Percentiles rank a stretch among this genome's conserved stretches.
phyloP scores from a whole-genome alignment of 2,113 vertebrate species.

The Macrotus californicus region DNA sequence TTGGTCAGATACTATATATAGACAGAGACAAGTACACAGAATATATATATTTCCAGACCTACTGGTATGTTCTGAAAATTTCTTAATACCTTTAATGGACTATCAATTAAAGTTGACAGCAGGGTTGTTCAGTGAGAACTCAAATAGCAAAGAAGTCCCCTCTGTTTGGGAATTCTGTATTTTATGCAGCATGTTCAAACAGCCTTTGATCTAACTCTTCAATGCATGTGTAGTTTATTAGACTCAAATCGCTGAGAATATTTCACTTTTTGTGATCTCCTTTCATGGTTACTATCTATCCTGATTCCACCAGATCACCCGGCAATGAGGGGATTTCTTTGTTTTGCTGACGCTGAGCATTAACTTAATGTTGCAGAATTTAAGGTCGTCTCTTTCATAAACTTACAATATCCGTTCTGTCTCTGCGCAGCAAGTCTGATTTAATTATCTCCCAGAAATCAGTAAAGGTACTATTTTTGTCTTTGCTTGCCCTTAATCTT shows the following conservation, averaged over 20 bases:
- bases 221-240: background rate
- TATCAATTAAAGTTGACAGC: background rate
- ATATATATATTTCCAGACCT: background rate
- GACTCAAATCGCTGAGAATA: background rate
- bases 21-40: background rate
- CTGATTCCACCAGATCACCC: background rate
- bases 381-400: slow-evolving; percentile 52
- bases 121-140: background rate
- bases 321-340: background rate
- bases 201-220: background rate
- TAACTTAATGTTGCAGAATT: slow-evolving; percentile 48
- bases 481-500: slow-evolving; percentile 65
- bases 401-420: slow-evolving; percentile 35
- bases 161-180: background rate
- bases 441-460: slow-evolving; percentile 67
- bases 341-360: slow-evolving; percentile 32
- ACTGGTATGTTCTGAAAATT: background rate
- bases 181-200: slow-evolving; percentile 18
- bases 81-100: background rate
- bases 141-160: background rate
- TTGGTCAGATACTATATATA: background rate
- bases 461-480: slow-evolving; percentile 55
- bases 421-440: slow-evolving; percentile 43
- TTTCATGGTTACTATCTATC: slow-evolving; percentile 8
- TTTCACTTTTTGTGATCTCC: background rate